phyloP scores from a whole-genome alignment of 2,797 vertebrate genomes.

The Philypnodon macrostomus region DNA sequence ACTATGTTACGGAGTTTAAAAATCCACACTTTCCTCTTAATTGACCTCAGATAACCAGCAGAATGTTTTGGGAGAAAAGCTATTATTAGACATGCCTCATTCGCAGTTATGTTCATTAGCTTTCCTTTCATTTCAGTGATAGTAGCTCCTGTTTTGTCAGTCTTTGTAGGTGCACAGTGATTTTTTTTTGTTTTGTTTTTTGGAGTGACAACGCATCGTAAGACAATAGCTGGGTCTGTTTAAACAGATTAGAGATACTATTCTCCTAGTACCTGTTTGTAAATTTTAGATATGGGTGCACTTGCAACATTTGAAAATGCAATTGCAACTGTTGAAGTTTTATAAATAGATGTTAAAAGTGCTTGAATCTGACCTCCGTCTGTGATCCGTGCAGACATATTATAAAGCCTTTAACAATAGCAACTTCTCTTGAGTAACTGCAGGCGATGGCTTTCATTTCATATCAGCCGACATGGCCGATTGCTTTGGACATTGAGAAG shows the following conservation, averaged over 20 bases:
- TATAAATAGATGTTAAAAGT: background rate
- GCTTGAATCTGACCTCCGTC: conserved; percentile 1
- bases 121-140: background rate
- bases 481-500: conserved; percentile 12
- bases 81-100: conserved; percentile 26
- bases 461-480: conserved; percentile 1
- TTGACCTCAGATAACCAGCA: conserved; percentile 25
- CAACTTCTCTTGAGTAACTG: background rate
- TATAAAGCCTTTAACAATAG: conserved; percentile 2
- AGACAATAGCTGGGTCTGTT: no score
- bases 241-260: no score
- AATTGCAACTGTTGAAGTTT: background rate
- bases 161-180: no score
- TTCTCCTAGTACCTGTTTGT: no score
- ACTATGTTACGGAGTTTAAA: no score
- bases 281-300: background rate
- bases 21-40: conserved; percentile 15
- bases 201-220: no score
- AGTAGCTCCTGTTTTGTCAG: no score
- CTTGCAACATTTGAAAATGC: background rate
- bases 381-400: background rate
- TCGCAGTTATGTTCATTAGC: conserved; percentile 3
- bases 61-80: conserved; percentile 18
- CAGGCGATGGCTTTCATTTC: conserved; percentile 2
- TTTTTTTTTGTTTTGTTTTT: no score